Evolutionary conservation across 2,113 vertebrate genomes (phyloP).

Genomic region (Martes martes): DNA sequence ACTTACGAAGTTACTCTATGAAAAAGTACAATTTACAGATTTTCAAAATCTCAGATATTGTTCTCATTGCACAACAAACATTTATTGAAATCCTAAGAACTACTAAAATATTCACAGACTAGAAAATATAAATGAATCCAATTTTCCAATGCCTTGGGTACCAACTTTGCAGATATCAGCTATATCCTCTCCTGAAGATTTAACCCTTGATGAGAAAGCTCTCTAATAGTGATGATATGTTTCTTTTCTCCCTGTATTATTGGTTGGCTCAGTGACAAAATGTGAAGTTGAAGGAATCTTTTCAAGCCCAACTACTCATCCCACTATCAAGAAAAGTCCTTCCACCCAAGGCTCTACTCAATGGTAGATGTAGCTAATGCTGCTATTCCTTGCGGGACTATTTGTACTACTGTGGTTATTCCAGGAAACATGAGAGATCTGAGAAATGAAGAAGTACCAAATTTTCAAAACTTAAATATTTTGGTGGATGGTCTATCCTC

Average conservation of each 20-base stretch:
- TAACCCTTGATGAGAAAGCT: neutral
- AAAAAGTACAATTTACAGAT: neutral
- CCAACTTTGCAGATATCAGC: neutral
- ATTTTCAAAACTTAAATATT: neutral
- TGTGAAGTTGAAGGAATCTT: neutral
- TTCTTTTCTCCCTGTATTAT: neutral
- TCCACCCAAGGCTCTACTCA: neutral
- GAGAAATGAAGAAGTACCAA: conserved; percentile 17
- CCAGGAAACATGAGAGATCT: neutral
- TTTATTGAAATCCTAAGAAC: neutral
- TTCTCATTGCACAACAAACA: neutral
- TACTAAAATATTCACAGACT: neutral
- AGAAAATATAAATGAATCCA: neutral
- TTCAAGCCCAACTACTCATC: neutral
- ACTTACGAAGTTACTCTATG: neutral
- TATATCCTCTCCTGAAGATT: neutral
- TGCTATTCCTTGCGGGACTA: neutral
- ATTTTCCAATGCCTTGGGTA: neutral
- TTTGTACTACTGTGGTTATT: neutral
- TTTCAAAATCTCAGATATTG: conserved; percentile 26
- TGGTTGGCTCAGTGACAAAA: neutral
- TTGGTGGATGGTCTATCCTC: neutral
- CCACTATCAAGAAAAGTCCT: neutral
- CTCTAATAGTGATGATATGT: neutral
- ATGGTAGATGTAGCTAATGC: neutral